Conservation (phyloP, 2,113 vertebrate species). For the Brachypteracias leptosomus region DNA sequence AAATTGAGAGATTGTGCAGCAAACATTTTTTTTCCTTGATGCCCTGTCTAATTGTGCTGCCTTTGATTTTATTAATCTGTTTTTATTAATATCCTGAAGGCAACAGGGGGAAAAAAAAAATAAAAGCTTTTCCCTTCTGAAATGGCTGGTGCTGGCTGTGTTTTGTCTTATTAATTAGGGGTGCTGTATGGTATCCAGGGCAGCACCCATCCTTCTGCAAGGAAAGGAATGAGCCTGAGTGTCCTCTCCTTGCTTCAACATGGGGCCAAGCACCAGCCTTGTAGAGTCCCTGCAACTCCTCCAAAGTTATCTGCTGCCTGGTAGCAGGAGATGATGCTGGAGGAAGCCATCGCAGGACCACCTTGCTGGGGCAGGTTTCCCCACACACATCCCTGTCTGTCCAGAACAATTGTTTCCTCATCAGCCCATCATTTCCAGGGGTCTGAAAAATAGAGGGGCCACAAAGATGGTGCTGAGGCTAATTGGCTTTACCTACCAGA, state of each 20-base stretch:
- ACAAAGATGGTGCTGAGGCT: background rate
- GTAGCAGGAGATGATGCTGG: background rate
- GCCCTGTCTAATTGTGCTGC: conserved; percentile 42
- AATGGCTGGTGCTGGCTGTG: background rate
- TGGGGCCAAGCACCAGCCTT: background rate
- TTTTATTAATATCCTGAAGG: conserved; percentile 73
- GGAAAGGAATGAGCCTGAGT: background rate
- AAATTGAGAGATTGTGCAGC: conserved; percentile 59
- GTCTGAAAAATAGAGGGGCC: accelerated
- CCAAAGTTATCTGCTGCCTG: background rate
- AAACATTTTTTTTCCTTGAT: conserved; percentile 54
- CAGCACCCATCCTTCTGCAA: background rate
- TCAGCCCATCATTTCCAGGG: background rate
- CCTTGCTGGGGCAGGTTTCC: accelerated
- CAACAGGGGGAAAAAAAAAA: background rate
- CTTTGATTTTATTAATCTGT: conserved; percentile 70
- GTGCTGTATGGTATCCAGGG: accelerated
- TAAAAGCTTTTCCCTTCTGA: background rate
- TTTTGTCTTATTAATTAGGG: background rate
- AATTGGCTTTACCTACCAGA: background rate
- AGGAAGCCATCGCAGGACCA: background rate
- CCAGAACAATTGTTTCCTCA: background rate
- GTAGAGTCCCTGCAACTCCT: accelerated
- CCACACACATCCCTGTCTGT: background rate
- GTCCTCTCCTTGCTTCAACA: no score